These are phyloP conservation scores for Channa argus DNA, from an alignment of 2,113 vertebrate species.

Conservation along the genomic window DNA sequence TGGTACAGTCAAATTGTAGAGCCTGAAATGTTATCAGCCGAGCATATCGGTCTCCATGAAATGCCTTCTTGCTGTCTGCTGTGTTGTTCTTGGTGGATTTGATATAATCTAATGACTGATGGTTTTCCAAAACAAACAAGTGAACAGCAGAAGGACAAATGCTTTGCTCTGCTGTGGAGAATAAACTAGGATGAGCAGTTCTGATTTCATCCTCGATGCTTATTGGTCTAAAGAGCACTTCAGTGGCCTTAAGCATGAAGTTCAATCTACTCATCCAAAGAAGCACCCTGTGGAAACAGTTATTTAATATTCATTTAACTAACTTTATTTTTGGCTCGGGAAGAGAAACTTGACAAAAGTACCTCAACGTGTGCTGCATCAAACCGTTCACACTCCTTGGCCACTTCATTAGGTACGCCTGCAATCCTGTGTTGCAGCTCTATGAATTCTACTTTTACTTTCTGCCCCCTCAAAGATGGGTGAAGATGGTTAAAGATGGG, in stretches of 20 bases:
- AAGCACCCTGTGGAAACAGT: neutral
- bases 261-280: neutral
- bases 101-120: conserved; percentile 16
- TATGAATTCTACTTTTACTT: too few relatives aligned
- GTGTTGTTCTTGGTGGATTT: conserved; percentile 9
- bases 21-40: conserved; percentile 16
- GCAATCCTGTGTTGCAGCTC: too few relatives aligned
- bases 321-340: neutral
- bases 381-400: too few relatives aligned
- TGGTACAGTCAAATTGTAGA: conserved; percentile 6
- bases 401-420: too few relatives aligned
- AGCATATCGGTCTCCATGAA: neutral
- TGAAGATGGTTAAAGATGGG: too few relatives aligned
- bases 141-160: neutral
- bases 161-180: neutral
- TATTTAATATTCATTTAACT: too few relatives aligned
- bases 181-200: neutral
- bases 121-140: conserved; percentile 17
- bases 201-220: neutral
- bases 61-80: neutral
- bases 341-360: neutral
- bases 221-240: neutral
- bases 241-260: neutral
- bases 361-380: neutral
- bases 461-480: too few relatives aligned